Evolutionary conservation across 2,113 vertebrate genomes (phyloP).

Genomic region (Lethenteron reissneri): DNA sequence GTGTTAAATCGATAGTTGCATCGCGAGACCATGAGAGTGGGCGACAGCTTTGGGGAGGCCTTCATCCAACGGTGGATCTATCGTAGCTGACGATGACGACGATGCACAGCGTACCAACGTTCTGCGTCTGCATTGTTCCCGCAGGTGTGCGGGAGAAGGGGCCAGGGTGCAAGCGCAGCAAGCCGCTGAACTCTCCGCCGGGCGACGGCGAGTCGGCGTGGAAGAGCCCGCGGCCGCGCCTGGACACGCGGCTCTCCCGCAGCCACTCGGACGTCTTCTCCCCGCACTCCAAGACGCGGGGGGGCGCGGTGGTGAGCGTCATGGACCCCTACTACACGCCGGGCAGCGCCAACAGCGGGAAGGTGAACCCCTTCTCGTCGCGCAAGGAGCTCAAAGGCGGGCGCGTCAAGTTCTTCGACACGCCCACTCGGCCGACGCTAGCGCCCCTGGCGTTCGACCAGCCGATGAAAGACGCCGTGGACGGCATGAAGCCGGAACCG

Average conservation of each 20-base stretch:
- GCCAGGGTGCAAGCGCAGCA: no score
- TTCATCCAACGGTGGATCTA: no score
- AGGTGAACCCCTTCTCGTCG: constrained; percentile 71
- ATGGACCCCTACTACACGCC: constrained; percentile 60
- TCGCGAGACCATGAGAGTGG: no score
- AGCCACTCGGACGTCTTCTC: constrained; percentile 55
- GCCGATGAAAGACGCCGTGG: constrained; percentile 16
- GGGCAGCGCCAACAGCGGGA: constrained; percentile 8
- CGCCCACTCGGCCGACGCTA: constrained; percentile 53
- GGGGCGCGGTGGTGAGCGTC: constrained; percentile 42
- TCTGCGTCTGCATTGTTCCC: no score
- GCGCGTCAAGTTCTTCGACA: constrained; percentile 66
- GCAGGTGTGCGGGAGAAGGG: no score
- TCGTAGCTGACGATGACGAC: no score
- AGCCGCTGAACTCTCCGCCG: no score
- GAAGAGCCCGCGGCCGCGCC: constrained; percentile 52
- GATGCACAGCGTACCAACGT: no score
- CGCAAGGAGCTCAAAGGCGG: constrained; percentile 65
- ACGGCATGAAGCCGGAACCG: no score
- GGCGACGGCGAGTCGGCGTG: no score
- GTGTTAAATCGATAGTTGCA: no score
- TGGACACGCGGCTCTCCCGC: constrained; percentile 49
- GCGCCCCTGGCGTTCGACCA: constrained; percentile 51
- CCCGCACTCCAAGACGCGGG: constrained; percentile 17
- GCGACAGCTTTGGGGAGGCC: no score